Evolutionary conservation across 2,113 vertebrate genomes (phyloP).

Genomic region (Fulmarus glacialis): DNA sequence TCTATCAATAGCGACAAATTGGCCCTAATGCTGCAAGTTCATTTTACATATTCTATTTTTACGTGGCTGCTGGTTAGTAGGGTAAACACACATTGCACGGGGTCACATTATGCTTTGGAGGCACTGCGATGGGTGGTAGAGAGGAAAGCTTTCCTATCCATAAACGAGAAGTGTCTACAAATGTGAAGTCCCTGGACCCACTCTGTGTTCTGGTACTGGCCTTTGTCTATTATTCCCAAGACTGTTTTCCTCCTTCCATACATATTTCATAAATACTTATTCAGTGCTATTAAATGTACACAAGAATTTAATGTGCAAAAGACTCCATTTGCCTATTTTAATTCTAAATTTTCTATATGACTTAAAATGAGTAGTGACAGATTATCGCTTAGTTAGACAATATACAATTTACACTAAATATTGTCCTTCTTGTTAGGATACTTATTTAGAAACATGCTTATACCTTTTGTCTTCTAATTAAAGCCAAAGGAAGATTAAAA

Average conservation of each 20-base stretch:
- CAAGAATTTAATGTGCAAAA: background rate
- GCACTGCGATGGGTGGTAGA: background rate
- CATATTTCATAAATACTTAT: background rate
- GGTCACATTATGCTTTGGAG: background rate
- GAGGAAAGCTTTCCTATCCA: background rate
- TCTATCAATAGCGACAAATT: background rate
- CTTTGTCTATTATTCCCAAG: background rate
- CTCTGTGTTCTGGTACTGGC: background rate
- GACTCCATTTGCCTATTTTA: background rate
- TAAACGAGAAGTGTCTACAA: background rate
- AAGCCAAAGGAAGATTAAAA: constrained; percentile 34
- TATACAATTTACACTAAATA: constrained; percentile 30
- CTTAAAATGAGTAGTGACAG: constrained; percentile 39
- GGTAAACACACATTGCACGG: background rate
- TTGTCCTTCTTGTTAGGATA: constrained; percentile 17
- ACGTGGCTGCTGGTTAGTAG: background rate
- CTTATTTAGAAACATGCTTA: constrained; percentile 40
- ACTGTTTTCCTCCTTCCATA: background rate
- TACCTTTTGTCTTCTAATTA: constrained; percentile 62
- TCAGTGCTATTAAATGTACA: background rate
- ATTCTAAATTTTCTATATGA: constrained; percentile 6
- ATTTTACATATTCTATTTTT: background rate
- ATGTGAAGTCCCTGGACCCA: background rate
- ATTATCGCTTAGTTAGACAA: constrained; percentile 14
- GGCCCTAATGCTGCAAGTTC: background rate